Evolutionary conservation across 2,113 vertebrate species (phyloP).

Genomic region (Malurus alboscapulatus): DNA sequence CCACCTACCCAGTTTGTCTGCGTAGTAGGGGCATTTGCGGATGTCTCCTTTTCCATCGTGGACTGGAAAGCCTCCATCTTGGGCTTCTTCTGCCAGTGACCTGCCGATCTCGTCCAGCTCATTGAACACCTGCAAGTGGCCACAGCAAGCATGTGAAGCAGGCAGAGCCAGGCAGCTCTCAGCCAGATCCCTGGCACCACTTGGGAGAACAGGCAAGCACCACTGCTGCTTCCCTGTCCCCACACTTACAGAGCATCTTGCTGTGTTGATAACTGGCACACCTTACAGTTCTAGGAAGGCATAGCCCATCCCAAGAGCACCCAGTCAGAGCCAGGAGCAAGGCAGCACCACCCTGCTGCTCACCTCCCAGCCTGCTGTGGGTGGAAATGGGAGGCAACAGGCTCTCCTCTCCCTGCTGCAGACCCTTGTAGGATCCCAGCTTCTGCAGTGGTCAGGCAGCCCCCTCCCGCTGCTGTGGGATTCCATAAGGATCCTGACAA

Average conservation of each 20-base stretch:
- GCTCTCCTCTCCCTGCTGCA: not conserved
- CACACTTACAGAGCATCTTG: fast-evolving
- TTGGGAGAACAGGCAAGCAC: not conserved
- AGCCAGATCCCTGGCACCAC: fast-evolving
- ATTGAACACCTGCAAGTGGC: slow-evolving; percentile 82
- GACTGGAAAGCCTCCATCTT: slow-evolving; percentile 74
- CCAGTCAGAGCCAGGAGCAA: not conserved
- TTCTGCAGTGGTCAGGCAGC: not conserved
- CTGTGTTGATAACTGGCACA: not conserved
- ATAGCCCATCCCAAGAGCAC: not conserved
- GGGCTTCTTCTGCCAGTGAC: slow-evolving; percentile 75
- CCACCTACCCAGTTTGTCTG: slow-evolving; percentile 77
- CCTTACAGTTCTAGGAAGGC: fast-evolving
- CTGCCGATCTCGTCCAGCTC: slow-evolving; percentile 88
- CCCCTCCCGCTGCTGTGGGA: not conserved
- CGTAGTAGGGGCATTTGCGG: slow-evolving; percentile 90
- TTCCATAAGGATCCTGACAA: not conserved
- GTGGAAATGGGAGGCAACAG: fast-evolving
- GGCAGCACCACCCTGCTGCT: not conserved
- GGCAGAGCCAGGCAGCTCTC: not conserved
- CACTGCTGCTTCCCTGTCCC: not conserved
- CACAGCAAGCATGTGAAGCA: fast-evolving
- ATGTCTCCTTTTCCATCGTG: slow-evolving; percentile 87
- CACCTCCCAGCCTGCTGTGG: not conserved
- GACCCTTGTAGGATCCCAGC: not conserved